Percentiles rank a stretch among this genome's conserved stretches.
phyloP scores from a whole-genome alignment of 2,797 vertebrate genomes.

The Discoglossus pictus region DNA sequence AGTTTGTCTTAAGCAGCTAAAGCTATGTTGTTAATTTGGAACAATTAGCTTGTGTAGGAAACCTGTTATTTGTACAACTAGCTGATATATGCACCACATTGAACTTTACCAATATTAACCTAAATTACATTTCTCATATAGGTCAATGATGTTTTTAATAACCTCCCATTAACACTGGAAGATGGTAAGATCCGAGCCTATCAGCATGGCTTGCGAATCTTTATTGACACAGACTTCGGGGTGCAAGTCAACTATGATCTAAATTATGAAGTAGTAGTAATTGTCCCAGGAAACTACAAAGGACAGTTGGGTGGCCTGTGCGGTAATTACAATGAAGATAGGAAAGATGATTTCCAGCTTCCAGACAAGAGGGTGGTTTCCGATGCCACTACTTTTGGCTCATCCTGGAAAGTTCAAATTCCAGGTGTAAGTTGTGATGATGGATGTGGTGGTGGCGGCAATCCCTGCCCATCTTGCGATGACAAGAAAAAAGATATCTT shows the following conservation, averaged over 20 bases:
- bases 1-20: too few relatives aligned
- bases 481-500: slow-evolving; percentile 38
- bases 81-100: neutral
- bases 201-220: slow-evolving; percentile 46
- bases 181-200: slow-evolving; percentile 45
- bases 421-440: slow-evolving; percentile 47
- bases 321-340: slow-evolving; percentile 59
- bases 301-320: slow-evolving; percentile 60
- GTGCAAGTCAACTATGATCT: slow-evolving; percentile 61
- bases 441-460: slow-evolving; percentile 28
- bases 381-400: slow-evolving; percentile 53
- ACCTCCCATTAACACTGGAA: slow-evolving; percentile 52
- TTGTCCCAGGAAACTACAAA: slow-evolving; percentile 59
- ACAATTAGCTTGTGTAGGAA: neutral
- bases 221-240: slow-evolving; percentile 60
- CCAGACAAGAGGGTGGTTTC: slow-evolving; percentile 18
- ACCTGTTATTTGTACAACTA: neutral
- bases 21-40: neutral
- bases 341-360: slow-evolving; percentile 59
- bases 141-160: slow-evolving; percentile 56
- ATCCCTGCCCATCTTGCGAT: neutral
- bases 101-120: too few relatives aligned
- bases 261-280: slow-evolving; percentile 51
- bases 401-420: slow-evolving; percentile 57
- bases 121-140: slow-evolving; percentile 23